These are phyloP conservation scores for Diplogasteroides magnus DNA, from an alignment of 1,140 invertebrate species.

Conservation along the genomic window DNA sequence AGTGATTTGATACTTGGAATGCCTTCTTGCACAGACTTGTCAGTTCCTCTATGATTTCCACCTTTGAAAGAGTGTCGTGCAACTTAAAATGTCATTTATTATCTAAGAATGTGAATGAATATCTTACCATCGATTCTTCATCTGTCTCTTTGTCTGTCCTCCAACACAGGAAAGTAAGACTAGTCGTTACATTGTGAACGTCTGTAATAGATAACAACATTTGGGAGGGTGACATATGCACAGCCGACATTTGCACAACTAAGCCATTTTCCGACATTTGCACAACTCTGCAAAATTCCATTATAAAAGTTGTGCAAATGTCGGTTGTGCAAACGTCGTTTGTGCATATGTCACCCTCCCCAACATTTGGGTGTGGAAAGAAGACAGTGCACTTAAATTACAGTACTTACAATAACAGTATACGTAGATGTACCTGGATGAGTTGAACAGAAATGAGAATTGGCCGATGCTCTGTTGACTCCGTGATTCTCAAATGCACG, in stretches of 20 bases:
- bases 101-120: too few relatives aligned
- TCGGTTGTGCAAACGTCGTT: too few relatives aligned
- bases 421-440: background rate
- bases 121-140: background rate
- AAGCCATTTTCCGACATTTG: too few relatives aligned
- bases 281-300: too few relatives aligned
- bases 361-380: too few relatives aligned
- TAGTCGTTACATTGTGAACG: background rate
- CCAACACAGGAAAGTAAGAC: background rate
- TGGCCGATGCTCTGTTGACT: background rate
- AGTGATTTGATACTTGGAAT: background rate
- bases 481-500: background rate
- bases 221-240: too few relatives aligned
- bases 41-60: background rate
- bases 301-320: too few relatives aligned
- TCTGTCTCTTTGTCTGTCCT: background rate
- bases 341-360: too few relatives aligned
- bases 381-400: too few relatives aligned
- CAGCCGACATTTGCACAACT: too few relatives aligned
- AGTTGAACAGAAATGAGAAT: background rate
- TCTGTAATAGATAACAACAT: background rate
- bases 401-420: too few relatives aligned
- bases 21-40: background rate
- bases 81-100: background rate
- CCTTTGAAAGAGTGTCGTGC: background rate